These are phyloP conservation scores for Drosophila quadrilineata DNA, from an alignment of 1,140 invertebrate species.

Conservation along the genomic window DNA sequence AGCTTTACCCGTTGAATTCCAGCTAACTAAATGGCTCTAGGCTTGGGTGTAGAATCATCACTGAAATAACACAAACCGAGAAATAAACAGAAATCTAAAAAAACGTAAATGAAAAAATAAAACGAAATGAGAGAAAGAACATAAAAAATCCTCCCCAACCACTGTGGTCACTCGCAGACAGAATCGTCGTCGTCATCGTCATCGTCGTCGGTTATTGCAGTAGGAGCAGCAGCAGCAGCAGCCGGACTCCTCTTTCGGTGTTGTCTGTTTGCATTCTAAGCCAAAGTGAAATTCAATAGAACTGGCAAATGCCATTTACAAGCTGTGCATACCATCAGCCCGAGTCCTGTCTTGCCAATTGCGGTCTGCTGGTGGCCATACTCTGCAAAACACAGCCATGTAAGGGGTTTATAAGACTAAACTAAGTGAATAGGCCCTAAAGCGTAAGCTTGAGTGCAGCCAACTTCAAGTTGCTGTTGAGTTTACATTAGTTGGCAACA, in stretches of 20 bases:
- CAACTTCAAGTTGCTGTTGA: not conserved
- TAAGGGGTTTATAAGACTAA: not conserved
- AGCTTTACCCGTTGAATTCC: constrained; percentile 35
- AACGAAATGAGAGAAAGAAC: not conserved
- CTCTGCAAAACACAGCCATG: not conserved
- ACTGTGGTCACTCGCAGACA: too few relatives aligned
- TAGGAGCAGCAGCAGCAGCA: not conserved
- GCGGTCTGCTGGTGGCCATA: constrained; percentile 10
- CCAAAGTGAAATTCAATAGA: constrained; percentile 59
- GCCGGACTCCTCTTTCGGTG: not conserved
- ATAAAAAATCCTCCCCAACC: not conserved
- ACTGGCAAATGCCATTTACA: constrained; percentile 40
- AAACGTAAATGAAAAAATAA: not conserved
- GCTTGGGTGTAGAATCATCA: constrained; percentile 1
- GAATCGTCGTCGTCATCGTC: too few relatives aligned
- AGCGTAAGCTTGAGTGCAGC: too few relatives aligned
- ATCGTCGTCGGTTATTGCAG: too few relatives aligned
- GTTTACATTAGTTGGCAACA: too few relatives aligned
- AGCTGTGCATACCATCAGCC: constrained; percentile 8
- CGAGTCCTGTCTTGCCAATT: constrained; percentile 33
- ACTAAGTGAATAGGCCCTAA: not conserved
- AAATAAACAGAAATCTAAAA: not conserved
- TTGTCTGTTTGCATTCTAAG: constrained; percentile 38
- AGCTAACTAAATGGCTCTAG: constrained; percentile 44
- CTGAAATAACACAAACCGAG: constrained; percentile 6